These are phyloP conservation scores for Bradypus variegatus DNA, from an alignment of 2,797 vertebrate genomes.

Conservation along the genomic window DNA sequence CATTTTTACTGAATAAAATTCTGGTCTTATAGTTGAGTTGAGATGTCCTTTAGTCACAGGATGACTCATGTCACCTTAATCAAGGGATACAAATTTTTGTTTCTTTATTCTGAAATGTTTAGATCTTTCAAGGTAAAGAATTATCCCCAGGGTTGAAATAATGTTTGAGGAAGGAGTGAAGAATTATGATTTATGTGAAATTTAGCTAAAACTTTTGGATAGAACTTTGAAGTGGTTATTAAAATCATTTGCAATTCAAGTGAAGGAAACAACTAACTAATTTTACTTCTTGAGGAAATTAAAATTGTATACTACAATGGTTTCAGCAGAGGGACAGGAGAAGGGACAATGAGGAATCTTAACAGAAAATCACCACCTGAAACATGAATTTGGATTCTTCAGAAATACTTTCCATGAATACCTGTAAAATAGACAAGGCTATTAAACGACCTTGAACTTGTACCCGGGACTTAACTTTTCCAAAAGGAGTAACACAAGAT, in stretches of 20 bases:
- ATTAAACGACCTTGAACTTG: constrained; percentile 26
- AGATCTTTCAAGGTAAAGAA: constrained; percentile 40
- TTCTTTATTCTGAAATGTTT: constrained; percentile 43
- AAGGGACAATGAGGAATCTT: constrained; percentile 31
- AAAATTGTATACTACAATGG: constrained; percentile 39
- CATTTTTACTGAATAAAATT: constrained; percentile 9
- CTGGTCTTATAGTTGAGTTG: constrained; percentile 8
- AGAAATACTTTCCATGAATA: constrained; percentile 38
- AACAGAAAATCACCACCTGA: constrained; percentile 41
- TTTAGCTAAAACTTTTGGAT: constrained; percentile 37
- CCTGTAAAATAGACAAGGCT: constrained; percentile 28
- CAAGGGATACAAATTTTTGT: constrained; percentile 30
- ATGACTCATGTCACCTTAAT: constrained; percentile 33
- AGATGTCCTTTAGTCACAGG: constrained; percentile 28
- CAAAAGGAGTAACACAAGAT: constrained; percentile 3
- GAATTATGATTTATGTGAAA: constrained; percentile 31
- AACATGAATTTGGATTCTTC: constrained; percentile 41
- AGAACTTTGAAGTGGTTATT: constrained; percentile 46
- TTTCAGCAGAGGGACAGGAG: constrained; percentile 35
- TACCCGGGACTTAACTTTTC: constrained; percentile 1
- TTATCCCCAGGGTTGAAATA: constrained; percentile 31
- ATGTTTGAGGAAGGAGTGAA: constrained; percentile 30
- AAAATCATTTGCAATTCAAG: constrained; percentile 47
- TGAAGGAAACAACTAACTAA: constrained; percentile 1
- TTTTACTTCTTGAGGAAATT: constrained; percentile 54